Percentiles rank a stretch among this genome's conserved stretches.
Evolutionary conservation across 1,140 invertebrate genomes (phyloP).

Genomic region (Sipha flava): DNA sequence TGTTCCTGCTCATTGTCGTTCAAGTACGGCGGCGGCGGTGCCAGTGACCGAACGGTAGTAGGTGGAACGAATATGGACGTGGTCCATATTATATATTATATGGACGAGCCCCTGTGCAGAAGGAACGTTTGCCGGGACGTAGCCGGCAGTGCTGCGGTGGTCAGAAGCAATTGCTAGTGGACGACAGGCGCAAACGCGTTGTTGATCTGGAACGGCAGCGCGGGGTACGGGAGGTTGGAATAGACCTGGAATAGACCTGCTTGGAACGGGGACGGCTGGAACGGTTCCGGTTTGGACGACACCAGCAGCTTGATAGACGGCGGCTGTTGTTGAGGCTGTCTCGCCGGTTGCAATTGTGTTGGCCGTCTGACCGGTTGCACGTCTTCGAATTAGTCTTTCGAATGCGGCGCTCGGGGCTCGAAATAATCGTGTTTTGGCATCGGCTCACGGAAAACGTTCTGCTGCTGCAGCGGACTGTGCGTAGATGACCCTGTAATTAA

Average conservation of each 20-base stretch:
- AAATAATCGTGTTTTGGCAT: neutral
- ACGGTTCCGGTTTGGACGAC: conserved; percentile 43
- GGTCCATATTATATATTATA: too few relatives aligned
- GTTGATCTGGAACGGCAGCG: conserved; percentile 30
- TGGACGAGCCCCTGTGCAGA: neutral
- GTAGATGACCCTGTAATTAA: neutral
- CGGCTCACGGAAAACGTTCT: neutral
- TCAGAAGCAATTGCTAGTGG: conserved; percentile 42
- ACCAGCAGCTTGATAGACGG: conserved; percentile 33
- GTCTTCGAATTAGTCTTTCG: neutral
- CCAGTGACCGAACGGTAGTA: neutral
- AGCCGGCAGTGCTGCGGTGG: neutral
- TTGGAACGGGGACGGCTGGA: conserved; percentile 42
- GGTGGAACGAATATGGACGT: neutral
- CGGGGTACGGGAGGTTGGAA: conserved; percentile 38
- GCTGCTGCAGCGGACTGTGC: neutral
- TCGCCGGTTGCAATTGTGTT: neutral
- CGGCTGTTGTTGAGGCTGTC: neutral
- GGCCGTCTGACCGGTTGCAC: neutral
- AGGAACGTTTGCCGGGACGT: conserved; percentile 31
- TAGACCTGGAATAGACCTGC: conserved; percentile 37
- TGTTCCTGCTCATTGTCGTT: conserved; percentile 42
- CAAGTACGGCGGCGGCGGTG: neutral
- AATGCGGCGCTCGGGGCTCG: neutral
- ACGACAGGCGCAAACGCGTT: conserved; percentile 37